Evolutionary conservation across 2,113 vertebrate species (phyloP).

Genomic region (Otis tarda): DNA sequence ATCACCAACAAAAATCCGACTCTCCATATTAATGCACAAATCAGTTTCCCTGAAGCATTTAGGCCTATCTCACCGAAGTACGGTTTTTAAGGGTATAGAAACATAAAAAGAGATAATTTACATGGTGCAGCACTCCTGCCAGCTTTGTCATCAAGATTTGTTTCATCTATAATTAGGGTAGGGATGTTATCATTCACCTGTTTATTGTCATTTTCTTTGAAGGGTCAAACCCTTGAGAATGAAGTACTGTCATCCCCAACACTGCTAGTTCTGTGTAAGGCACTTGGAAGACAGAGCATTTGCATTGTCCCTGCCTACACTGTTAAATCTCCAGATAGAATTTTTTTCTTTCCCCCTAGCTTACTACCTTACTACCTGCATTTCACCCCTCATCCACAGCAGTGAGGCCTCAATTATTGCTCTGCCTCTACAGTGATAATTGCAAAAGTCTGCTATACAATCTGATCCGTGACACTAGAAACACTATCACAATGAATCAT

Average conservation of each 20-base stretch:
- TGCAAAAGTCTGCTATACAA: background rate
- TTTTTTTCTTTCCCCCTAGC: background rate
- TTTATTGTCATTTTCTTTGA: rapidly evolving
- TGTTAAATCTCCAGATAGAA: background rate
- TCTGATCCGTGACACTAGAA: background rate
- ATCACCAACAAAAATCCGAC: background rate
- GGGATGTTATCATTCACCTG: background rate
- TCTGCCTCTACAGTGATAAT: background rate
- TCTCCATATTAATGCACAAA: background rate
- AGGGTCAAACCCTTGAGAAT: background rate
- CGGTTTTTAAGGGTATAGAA: background rate
- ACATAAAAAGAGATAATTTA: background rate
- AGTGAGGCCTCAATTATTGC: background rate
- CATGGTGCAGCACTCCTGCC: background rate
- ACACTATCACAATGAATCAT: background rate
- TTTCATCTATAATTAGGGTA: background rate
- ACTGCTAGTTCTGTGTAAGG: background rate
- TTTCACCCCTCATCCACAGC: background rate
- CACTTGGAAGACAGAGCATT: background rate
- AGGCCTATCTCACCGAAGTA: background rate
- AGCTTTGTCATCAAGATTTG: background rate
- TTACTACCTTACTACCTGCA: background rate
- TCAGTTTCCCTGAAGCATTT: background rate
- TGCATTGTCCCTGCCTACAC: background rate
- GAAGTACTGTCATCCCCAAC: background rate